phyloP scores from a whole-genome alignment of 2,113 vertebrate genomes.

The Microcebus jonahi region DNA sequence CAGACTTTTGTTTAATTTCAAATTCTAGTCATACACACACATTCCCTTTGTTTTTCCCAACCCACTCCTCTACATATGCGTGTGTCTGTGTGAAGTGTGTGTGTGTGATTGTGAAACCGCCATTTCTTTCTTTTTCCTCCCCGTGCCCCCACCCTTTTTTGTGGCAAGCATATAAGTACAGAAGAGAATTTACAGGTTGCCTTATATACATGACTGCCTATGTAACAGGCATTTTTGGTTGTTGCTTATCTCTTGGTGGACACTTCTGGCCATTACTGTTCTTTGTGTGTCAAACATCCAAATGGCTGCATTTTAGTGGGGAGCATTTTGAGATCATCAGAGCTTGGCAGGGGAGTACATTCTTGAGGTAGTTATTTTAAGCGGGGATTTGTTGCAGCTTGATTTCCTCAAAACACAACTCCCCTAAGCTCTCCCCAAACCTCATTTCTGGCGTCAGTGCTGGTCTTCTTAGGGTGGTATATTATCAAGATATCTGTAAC shows the following conservation, averaged over 20 bases:
- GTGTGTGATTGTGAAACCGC: neutral
- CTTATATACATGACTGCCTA: fast-evolving
- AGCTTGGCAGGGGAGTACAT: fast-evolving
- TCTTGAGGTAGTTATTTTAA: neutral
- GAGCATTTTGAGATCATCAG: neutral
- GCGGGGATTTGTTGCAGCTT: neutral
- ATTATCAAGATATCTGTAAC: neutral
- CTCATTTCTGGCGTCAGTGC: neutral
- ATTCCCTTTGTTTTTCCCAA: neutral
- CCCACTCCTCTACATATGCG: neutral
- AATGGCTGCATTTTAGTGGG: neutral
- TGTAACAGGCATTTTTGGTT: neutral
- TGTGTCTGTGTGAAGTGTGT: neutral
- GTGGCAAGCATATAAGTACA: neutral
- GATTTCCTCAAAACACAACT: neutral
- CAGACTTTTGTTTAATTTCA: neutral
- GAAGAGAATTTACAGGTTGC: neutral
- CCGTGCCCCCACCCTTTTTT: neutral
- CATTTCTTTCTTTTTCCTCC: neutral
- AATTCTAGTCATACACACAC: neutral
- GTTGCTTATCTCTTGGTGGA: neutral
- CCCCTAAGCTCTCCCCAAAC: fast-evolving
- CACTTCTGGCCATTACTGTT: neutral
- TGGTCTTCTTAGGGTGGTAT: neutral
- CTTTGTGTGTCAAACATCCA: no score